A percentile compares a stretch with the other conserved stretches of the same genome.
These are phyloP conservation scores for Ptychadena robeensis DNA, from an alignment of 2,797 vertebrate genomes.

Conservation along the genomic window DNA sequence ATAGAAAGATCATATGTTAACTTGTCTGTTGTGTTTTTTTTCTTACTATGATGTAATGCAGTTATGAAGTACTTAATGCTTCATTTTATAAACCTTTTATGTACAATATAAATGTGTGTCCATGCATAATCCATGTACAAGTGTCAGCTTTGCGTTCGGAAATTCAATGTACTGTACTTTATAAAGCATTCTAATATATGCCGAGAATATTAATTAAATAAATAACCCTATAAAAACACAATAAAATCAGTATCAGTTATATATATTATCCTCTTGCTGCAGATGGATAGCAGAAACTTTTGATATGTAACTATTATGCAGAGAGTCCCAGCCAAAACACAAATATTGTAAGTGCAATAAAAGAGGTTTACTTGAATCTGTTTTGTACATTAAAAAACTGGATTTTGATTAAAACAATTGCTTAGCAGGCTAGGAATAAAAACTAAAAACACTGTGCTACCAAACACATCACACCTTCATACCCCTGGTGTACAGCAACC, in stretches of 20 bases:
- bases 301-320: too few species aligned
- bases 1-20: constrained; percentile 32
- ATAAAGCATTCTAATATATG: not conserved
- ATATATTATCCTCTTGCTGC: not conserved
- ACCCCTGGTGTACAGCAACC: too few species aligned
- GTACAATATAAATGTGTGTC: not conserved
- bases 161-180: not conserved
- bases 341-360: too few species aligned
- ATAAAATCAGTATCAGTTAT: not conserved
- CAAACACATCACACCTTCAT: too few species aligned
- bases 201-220: not conserved
- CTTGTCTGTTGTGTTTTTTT: constrained; percentile 38
- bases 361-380: too few species aligned
- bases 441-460: too few species aligned
- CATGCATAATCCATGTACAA: not conserved
- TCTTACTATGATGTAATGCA: constrained; percentile 22
- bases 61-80: not conserved
- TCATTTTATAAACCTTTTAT: not conserved
- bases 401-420: too few species aligned
- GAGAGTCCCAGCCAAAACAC: too few species aligned
- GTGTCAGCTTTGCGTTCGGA: not conserved
- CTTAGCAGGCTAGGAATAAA: too few species aligned
- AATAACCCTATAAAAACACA: not conserved
- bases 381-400: too few species aligned
- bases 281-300: too few species aligned